Percentiles rank a stretch among this genome's conserved stretches.
Evolutionary conservation across 2,888 invertebrate species (phyloP).

Genomic region (Diarsia mendica): DNA sequence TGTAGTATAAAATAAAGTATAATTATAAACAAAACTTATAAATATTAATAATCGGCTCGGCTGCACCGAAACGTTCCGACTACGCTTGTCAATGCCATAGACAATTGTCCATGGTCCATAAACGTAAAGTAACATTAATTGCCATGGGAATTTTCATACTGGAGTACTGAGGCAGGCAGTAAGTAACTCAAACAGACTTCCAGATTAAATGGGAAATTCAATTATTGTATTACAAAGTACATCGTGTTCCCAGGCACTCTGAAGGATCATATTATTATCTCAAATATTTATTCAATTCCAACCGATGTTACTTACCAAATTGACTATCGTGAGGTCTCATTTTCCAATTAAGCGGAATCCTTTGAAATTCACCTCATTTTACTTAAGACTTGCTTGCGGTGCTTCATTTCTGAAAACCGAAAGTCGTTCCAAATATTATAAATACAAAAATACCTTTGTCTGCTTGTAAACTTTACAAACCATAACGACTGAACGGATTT

Average conservation of each 20-base stretch:
- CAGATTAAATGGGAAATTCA: not conserved
- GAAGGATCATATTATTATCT: not conserved
- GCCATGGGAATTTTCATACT: not conserved
- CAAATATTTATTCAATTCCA: conserved; percentile 33
- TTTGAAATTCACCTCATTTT: conserved; percentile 53
- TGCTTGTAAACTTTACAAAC: not conserved
- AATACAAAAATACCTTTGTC: not conserved
- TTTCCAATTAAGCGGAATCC: conserved; percentile 52
- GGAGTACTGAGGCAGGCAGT: not conserved
- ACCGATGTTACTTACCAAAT: conserved; percentile 35
- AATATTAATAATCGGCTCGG: too few relatives aligned
- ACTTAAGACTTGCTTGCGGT: conserved; percentile 35
- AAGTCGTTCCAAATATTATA: not conserved
- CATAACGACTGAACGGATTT: not conserved
- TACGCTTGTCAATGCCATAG: too few relatives aligned
- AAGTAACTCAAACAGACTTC: not conserved
- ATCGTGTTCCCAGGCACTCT: not conserved
- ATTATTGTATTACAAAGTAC: conserved; percentile 13
- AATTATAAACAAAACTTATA: too few relatives aligned
- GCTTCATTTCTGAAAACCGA: conserved; percentile 24
- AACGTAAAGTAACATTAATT: too few relatives aligned
- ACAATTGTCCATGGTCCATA: too few relatives aligned
- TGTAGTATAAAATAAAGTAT: too few relatives aligned
- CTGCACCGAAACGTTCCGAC: too few relatives aligned
- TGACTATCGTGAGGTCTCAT: conserved; percentile 24